Base-by-base conservation (phyloP, 2,888 invertebrate genomes). In the Drosophila setosimentum region DNA sequence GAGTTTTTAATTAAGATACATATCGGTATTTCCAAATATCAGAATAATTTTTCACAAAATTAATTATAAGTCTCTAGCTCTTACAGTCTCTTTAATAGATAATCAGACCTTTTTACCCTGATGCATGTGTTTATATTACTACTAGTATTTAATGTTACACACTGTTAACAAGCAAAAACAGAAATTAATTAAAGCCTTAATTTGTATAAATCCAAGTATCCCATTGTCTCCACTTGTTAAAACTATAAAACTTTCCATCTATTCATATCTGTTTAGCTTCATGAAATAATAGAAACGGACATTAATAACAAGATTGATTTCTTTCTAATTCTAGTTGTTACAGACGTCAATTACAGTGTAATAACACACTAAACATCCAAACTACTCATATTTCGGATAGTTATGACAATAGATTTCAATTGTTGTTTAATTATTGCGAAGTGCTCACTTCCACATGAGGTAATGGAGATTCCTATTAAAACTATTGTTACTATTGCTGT, bases 301-400 rank as follows among this genome's bases (percentile, higher is more conserved):
- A 27, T 3, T 7, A 53, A 58, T 58, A 33, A 58, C 27, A 35
- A 72, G 29, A 29, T 40, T 62, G 50, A 29, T 53, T 51, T 37
- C 4, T 27, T 33, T 37, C 10, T 40, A 71, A 70, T 62, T 55
- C 11, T 58, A 30, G 35, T 35, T 35, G 35, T 35, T 50, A 10
- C 13, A 49, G 27, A 68, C 35, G n/a, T 59, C 51, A 73, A 76
- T 62, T 60, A 32, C 2, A 49, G 40, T 50, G 50, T 42, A 64
- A 74, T 76, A 37, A 45, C 55, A 61, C 16, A 27, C 42, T 59
- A 21, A 21, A 48, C 27, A 49, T 7, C n/a, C 3, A 45, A 53
- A 18, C 37, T 24, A 35, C 24, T 57, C 59, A 57, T 51, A 32
- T 49, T 42, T 21, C 40, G 13, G 61, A 35, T 75, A 40, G 32